Conservation (phyloP, 1,140 invertebrate species). For the Panulirus ornatus region DNA sequence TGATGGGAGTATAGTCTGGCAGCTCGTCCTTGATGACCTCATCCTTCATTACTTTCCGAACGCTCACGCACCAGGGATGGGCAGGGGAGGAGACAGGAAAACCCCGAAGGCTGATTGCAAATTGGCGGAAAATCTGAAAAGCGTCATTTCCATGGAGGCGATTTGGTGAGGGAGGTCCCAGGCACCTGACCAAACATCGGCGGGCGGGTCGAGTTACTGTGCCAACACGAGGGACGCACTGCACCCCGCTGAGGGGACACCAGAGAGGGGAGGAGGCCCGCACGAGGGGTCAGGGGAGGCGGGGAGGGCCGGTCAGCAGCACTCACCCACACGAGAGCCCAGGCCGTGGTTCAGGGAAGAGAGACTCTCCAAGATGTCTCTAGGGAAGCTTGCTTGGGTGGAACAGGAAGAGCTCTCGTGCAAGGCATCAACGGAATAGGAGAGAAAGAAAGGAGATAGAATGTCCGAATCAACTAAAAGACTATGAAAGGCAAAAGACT, state of each 20-base stretch:
- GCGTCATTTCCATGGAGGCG: conserved; percentile 48
- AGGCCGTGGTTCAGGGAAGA: neutral
- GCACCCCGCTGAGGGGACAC: conserved; percentile 58
- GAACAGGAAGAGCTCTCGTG: neutral
- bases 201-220: conserved; percentile 41
- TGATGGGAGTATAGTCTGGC: too few relatives aligned
- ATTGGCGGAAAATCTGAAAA: conserved; percentile 37
- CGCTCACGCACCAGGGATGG: too few relatives aligned
- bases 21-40: neutral
- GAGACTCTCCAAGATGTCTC: too few relatives aligned
- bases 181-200: conserved; percentile 59
- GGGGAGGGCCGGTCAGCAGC: neutral
- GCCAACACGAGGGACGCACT: conserved; percentile 35
- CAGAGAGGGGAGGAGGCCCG: conserved; percentile 43
- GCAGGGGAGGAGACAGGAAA: too few relatives aligned
- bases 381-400: too few relatives aligned
- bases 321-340: neutral
- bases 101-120: neutral
- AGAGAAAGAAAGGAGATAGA: neutral
- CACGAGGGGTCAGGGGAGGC: neutral
- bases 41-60: too few relatives aligned
- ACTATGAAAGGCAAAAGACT: neutral
- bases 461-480: neutral
- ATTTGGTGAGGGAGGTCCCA: conserved; percentile 47
- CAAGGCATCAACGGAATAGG: neutral